These are phyloP conservation scores for Clostera curtula DNA, from an alignment of 2,888 invertebrate species.

Conservation along the genomic window DNA sequence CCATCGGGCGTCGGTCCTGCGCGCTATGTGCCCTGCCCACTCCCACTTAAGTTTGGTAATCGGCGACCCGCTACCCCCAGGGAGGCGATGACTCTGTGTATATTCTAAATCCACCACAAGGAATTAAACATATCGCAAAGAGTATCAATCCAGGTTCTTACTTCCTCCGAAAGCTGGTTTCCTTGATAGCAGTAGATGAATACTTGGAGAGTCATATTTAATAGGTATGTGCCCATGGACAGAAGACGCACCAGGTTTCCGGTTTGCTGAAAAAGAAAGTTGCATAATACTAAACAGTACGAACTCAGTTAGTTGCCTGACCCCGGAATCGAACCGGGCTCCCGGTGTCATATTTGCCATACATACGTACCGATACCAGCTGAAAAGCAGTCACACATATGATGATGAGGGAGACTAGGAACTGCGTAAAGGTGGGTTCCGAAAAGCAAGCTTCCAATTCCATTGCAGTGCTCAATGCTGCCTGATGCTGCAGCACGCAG, in stretches of 20 bases:
- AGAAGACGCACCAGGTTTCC: slow-evolving; percentile 49
- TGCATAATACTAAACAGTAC: slow-evolving; percentile 11
- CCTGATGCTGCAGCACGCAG: slow-evolving; percentile 46
- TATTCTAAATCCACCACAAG: no score
- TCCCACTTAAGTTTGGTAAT: no score
- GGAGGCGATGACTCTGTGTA: no score
- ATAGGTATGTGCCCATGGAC: slow-evolving; percentile 56
- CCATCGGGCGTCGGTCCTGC: no score
- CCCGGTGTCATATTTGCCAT: no score
- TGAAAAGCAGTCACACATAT: slow-evolving; percentile 73
- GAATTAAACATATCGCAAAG: no score
- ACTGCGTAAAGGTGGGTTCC: slow-evolving; percentile 61
- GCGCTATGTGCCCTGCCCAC: no score
- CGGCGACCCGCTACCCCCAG: no score
- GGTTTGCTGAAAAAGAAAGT: slow-evolving; percentile 31
- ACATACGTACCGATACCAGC: slow-evolving; percentile 51
- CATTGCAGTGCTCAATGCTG: slow-evolving; percentile 32
- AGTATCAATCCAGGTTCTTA: slow-evolving; percentile 17
- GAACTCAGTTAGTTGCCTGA: neutral
- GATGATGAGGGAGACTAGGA: slow-evolving; percentile 65
- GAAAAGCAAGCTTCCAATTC: slow-evolving; percentile 59
- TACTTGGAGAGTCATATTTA: slow-evolving; percentile 67
- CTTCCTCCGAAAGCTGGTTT: slow-evolving; percentile 63
- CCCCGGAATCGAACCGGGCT: neutral
- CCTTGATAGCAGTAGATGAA: slow-evolving; percentile 73